phyloP scores from a whole-genome alignment of 2,888 invertebrate species.

The Parnassius mnemosyne region DNA sequence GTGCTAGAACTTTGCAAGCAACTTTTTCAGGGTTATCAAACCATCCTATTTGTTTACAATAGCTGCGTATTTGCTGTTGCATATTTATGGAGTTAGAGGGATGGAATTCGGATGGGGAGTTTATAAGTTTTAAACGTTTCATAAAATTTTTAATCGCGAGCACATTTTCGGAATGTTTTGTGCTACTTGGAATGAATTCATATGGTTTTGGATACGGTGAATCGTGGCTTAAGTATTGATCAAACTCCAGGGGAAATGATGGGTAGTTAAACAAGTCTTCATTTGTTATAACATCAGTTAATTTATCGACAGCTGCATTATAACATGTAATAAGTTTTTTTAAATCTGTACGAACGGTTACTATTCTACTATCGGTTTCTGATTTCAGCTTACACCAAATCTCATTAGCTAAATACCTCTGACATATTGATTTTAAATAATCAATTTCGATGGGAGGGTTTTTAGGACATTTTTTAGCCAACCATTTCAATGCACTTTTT shows the following conservation, averaged over 20 bases:
- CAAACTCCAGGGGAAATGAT: slow-evolving; percentile 84
- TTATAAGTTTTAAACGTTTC: slow-evolving; percentile 77
- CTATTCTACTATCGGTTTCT: slow-evolving; percentile 59
- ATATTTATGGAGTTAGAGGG: slow-evolving; percentile 62
- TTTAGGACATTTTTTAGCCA: slow-evolving; percentile 72
- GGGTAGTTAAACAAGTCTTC: slow-evolving; percentile 80
- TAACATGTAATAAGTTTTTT: slow-evolving; percentile 82
- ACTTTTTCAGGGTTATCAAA: slow-evolving; percentile 70
- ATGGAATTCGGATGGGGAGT: slow-evolving; percentile 65
- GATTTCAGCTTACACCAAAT: slow-evolving; percentile 80
- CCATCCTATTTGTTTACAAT: slow-evolving; percentile 74
- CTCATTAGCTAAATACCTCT: slow-evolving; percentile 81
- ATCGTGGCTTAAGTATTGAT: slow-evolving; percentile 68
- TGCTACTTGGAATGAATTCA: slow-evolving; percentile 84
- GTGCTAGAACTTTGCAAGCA: slow-evolving; percentile 72
- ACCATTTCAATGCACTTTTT: slow-evolving; percentile 69
- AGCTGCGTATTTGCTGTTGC: slow-evolving; percentile 69
- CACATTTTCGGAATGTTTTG: slow-evolving; percentile 76
- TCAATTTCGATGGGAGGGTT: slow-evolving; percentile 81
- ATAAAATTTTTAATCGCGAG: slow-evolving; percentile 74
- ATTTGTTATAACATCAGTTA: slow-evolving; percentile 81
- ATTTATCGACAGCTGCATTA: slow-evolving; percentile 83
- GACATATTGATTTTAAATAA: slow-evolving; percentile 76
- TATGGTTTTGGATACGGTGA: slow-evolving; percentile 82
- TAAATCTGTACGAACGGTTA: slow-evolving; percentile 75